Base-by-base conservation (phyloP, 2,113 vertebrate species). In the Zosterops hypoxanthus region DNA sequence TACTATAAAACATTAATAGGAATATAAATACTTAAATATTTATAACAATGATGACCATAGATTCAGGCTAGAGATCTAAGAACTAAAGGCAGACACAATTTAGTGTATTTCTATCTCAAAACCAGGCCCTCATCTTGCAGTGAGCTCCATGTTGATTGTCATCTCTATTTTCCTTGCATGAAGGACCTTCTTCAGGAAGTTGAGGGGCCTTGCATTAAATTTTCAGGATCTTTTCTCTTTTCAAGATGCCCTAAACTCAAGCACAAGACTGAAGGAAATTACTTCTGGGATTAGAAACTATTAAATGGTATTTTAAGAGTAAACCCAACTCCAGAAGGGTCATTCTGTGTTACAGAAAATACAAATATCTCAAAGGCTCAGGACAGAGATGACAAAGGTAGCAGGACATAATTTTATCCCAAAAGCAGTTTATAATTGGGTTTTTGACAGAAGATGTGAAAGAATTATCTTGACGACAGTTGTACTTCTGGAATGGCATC, bases 1-100 rank as follows among this genome's bases (percentile, higher is more conserved):
- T 90, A 95, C 5, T 87, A 90, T 91, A 64, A 92, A 95, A 90
- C 75, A 95, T 95, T 95, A 92, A 96, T 97, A 95, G 33, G 70
- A 93, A 92, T 90, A 95, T 87, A 94, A 92, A 95, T 87, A 95
- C 69, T 97, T 92, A 94, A 97, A 94, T 91, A 96, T 95, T 95
- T 94, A 96, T 97, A 85, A 69, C 71, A 20, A 39, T 5, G 26
- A 73, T 66, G 82, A 90, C 79, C 66, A 88, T 16, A 82, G 50
- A 91, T 66, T 50, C 24, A 77, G 29, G 44, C 73, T 1, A 49
- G 75, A 88, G 26, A 73, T 73, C 60, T 63, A 77, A 91, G 47
- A 90, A 59, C 39, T 81, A 63, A 61, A 93, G 79, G 52, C 76
- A 86, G 78, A 83, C 33, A 55, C 11, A 80, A 31, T 18, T 90